Evolutionary conservation across 1,140 invertebrate species (phyloP).

Genomic region (Bombus superbus): DNA sequence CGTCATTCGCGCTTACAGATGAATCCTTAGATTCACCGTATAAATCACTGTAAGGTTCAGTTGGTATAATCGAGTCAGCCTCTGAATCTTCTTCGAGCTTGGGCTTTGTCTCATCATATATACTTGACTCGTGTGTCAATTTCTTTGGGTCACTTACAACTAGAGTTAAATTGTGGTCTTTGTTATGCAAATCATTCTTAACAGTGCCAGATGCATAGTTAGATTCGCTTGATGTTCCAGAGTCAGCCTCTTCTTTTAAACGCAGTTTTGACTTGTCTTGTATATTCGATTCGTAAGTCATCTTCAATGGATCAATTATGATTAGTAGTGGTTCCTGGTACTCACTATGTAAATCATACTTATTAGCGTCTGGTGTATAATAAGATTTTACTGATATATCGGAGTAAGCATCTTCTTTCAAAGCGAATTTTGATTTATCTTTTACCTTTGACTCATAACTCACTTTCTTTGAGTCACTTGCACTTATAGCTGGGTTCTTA

Average conservation of each 20-base stretch:
- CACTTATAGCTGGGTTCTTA: neutral
- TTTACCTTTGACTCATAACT: neutral
- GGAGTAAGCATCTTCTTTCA: neutral
- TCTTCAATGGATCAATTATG: no score
- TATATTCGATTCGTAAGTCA: no score
- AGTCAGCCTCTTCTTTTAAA: no score
- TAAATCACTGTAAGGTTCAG: neutral
- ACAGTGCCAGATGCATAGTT: neutral
- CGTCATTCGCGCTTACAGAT: neutral
- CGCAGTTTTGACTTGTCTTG: no score
- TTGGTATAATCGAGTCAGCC: neutral
- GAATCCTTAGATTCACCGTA: neutral
- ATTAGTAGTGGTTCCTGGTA: no score
- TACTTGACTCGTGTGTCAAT: neutral
- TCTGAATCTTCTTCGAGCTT: no score
- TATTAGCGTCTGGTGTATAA: neutral
- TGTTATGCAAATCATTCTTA: neutral
- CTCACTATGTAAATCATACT: neutral
- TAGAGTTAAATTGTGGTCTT: rapidly evolving
- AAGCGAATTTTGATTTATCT: neutral
- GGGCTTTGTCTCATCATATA: neutral
- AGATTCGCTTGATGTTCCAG: no score
- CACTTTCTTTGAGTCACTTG: neutral
- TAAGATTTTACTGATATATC: neutral
- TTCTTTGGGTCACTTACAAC: neutral